These are phyloP conservation scores for Brienomyrus longianalis DNA, from an alignment of 2,113 vertebrate species.

Conservation along the genomic window DNA sequence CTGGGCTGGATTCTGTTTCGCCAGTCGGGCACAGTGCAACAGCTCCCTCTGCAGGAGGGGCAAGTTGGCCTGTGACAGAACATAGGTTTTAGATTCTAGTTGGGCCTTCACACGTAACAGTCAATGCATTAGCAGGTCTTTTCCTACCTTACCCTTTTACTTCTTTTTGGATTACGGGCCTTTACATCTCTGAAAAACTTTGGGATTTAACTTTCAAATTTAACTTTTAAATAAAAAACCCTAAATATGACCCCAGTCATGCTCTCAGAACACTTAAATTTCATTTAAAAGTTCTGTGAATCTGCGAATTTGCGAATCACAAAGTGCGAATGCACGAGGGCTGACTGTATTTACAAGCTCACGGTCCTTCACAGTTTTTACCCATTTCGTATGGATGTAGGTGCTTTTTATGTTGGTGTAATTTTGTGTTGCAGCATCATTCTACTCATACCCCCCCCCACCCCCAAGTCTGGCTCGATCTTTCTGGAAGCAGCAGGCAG, in stretches of 20 bases:
- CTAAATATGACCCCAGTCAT: too few relatives aligned
- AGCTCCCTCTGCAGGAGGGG: conserved; percentile 91
- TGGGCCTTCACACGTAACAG: background rate
- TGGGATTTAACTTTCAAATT: too few relatives aligned
- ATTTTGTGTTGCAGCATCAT: background rate
- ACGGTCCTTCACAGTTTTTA: background rate
- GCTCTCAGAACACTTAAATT: too few relatives aligned
- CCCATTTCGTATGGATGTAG: background rate
- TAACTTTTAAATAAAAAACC: too few relatives aligned
- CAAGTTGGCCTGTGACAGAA: conserved; percentile 75
- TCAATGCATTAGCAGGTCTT: conserved; percentile 19
- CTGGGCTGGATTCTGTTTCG: conserved; percentile 94
- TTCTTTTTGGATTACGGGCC: background rate
- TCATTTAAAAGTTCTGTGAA: too few relatives aligned
- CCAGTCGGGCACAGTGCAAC: conserved; percentile 88
- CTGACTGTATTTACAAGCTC: background rate
- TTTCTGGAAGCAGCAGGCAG: conserved; percentile 14
- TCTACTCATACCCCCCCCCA: background rate
- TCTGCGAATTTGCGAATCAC: too few relatives aligned
- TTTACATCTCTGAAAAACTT: background rate
- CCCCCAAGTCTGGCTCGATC: conserved; percentile 27
- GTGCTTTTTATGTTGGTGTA: background rate
- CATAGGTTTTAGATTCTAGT: background rate
- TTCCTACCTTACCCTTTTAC: background rate
- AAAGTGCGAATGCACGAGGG: too few relatives aligned